These are phyloP conservation scores for Galago senegalensis DNA, from an alignment of 2,797 vertebrate genomes.

Conservation along the genomic window DNA sequence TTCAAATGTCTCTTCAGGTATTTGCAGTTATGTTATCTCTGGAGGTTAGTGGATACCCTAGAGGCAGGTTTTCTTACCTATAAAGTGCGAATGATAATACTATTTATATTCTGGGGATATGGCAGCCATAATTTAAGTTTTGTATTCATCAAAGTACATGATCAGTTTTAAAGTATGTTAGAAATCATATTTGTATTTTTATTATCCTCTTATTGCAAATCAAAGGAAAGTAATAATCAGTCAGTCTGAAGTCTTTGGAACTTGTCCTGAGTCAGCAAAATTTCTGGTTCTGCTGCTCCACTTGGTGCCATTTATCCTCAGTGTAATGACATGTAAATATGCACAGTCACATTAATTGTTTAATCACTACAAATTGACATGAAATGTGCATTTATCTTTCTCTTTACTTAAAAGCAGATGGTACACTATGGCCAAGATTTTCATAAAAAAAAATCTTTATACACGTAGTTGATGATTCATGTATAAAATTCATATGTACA, in stretches of 20 bases:
- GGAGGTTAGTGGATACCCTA: background rate
- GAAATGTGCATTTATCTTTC: background rate
- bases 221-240: background rate
- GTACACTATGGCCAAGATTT: background rate
- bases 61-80: background rate
- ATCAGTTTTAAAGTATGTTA: background rate
- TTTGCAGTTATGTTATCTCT: background rate
- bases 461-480: background rate
- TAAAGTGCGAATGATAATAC: background rate
- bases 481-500: background rate
- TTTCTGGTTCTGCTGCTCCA: background rate
- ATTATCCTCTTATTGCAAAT: background rate
- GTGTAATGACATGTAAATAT: background rate
- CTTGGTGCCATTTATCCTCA: background rate
- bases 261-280: background rate
- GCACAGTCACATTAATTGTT: background rate
- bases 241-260: background rate
- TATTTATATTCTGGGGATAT: background rate
- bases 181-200: background rate
- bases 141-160: background rate
- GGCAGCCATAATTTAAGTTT: background rate
- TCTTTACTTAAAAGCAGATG: background rate
- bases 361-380: background rate
- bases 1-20: background rate
- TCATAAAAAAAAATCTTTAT: background rate